phyloP scores from a whole-genome alignment of 2,113 vertebrate species.

The Neopipo cinnamomea region DNA sequence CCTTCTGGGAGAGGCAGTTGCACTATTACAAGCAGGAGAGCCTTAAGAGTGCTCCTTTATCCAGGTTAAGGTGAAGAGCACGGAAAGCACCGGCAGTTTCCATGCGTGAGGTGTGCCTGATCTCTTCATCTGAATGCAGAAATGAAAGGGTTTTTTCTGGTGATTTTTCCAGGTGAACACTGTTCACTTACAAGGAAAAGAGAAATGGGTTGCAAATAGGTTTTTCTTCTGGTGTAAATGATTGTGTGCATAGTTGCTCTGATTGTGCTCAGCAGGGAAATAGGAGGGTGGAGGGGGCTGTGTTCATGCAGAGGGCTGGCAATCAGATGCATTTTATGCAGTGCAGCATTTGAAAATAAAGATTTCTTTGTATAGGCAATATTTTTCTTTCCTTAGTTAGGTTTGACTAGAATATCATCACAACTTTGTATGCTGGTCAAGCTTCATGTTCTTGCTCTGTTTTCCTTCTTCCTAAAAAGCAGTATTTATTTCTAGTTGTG shows the following conservation, averaged over 20 bases:
- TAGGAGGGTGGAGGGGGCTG: not conserved
- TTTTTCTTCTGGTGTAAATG: not conserved
- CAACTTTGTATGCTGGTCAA: not conserved
- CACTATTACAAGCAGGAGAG: not conserved
- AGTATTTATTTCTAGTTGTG: not conserved
- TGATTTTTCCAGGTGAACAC: not conserved
- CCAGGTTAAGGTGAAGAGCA: not conserved
- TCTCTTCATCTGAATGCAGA: not conserved
- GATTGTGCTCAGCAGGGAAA: not conserved
- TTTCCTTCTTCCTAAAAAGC: not conserved
- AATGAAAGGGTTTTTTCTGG: not conserved
- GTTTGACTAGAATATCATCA: not conserved
- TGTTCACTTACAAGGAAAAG: not conserved
- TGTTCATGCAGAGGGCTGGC: not conserved
- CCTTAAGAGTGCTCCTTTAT: not conserved
- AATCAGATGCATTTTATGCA: not conserved
- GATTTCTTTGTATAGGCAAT: not conserved
- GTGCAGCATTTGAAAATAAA: constrained; percentile 36
- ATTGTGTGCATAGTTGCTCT: not conserved
- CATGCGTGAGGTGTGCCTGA: accelerated
- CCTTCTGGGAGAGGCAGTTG: not conserved
- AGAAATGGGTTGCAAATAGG: not conserved
- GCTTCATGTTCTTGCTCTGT: not conserved
- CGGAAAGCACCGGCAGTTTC: not conserved
- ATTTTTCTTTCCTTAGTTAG: not conserved